Evolutionary conservation across 2,113 vertebrate genomes (phyloP), one percentile per base, ranked within the genome.

Genomic region (Rhagologus leucostigma): DNA sequence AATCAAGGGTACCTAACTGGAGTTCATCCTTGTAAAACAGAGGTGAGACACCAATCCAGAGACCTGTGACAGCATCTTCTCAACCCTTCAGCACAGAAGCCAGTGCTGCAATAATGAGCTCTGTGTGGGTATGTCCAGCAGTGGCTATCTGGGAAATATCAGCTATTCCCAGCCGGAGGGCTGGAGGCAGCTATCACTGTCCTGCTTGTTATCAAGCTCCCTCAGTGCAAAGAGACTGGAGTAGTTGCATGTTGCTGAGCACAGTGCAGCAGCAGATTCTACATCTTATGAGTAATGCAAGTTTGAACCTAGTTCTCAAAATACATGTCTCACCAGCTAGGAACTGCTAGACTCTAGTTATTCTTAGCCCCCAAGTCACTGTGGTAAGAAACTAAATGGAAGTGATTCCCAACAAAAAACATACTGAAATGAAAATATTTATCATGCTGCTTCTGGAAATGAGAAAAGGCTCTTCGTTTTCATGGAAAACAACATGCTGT

Each of bases 341-440:
- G 50, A 96, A 20, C 85, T 84, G 78, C 93, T 93, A 94, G 91
- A 94, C 85, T 92, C 62, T 7, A 63, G 78, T 76, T 96, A 95
- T 96, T 96, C 94, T 96, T 96, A 96, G 90, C 47, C 85, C 33
- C 19, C 5, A 41, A 87, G 82, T 79, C 75, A 80, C 75, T 77
- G 57, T 57, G 59, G 71, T 80, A 91, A 90, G 49, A 91, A 94
- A 60, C 59, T 63, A 91, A 90, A 91, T 74, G 30, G 47, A 93
- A 96, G 56, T 41, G 18, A 77, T 88, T 90, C 57, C 93, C 78
- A 69, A 85, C 44, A 62, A 88, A 87, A 92, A 74, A 14, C 56
- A 42, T 29, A 63, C 13, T 91, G 90, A 86, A 95, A 91, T 78
- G 71, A 93, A 89, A 96, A 95, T 94, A 95, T 94, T 95, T 93